Evolutionary conservation across 1,140 invertebrate genomes (phyloP).

Genomic region (Drosophila biarmipes): DNA sequence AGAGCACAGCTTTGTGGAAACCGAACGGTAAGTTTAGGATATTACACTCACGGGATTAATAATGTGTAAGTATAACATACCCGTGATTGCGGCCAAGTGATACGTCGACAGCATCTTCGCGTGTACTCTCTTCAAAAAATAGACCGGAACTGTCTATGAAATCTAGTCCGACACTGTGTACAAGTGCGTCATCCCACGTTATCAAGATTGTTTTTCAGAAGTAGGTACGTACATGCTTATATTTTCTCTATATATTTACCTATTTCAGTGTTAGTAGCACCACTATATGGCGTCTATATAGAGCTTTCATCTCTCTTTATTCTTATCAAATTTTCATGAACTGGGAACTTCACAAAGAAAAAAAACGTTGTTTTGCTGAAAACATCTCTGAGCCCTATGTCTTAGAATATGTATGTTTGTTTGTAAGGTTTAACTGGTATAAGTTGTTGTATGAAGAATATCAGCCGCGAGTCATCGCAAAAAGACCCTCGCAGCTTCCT

Average conservation of each 20-base stretch:
- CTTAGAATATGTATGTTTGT: neutral
- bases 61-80: constrained; percentile 23
- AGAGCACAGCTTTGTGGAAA: constrained; percentile 38
- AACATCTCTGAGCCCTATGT: neutral
- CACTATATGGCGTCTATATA: constrained; percentile 15
- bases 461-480: constrained; percentile 74
- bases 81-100: constrained; percentile 42
- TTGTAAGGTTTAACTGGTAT: neutral
- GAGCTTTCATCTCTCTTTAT: constrained; percentile 18
- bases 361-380: neutral
- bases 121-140: constrained; percentile 23
- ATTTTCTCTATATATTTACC: constrained; percentile 6
- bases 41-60: neutral
- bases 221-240: neutral
- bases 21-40: neutral
- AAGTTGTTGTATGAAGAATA: neutral
- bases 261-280: constrained; percentile 1
- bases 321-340: constrained; percentile 32
- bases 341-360: neutral
- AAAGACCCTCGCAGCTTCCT: constrained; percentile 73
- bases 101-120: constrained; percentile 41
- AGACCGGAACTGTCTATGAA: constrained; percentile 40
- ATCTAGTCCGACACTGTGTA: neutral
- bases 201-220: constrained; percentile 32
- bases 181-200: constrained; percentile 12